Evolutionary conservation across 2,888 invertebrate species (phyloP), one percentile per base, ranked within the genome.

Genomic region (Oscheius sp.): DNA sequence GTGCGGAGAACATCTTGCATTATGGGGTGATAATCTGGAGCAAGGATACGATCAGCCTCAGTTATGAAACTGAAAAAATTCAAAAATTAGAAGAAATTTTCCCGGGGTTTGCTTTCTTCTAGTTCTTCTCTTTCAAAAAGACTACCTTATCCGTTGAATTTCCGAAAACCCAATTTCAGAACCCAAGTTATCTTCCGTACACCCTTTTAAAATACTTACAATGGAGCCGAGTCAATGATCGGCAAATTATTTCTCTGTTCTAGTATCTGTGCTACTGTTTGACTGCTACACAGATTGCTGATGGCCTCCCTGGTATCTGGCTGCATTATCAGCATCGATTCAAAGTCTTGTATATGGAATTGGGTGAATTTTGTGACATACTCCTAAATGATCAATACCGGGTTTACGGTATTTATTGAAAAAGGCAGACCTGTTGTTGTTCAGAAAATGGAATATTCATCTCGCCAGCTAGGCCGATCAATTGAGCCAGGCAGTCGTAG

Each of bases 281-380:
- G 16, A 12, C 25, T 25, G 7, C 27, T 58, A 29, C 58, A 58
- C 13, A 58, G 29, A 29, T 7, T 3, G 7, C 27, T 58, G 35
- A 58, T 58, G 1, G 58, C 58, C 2, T 12, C 35, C 25, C 16
- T 29, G 12, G 27, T 58, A 3, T 58, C 35, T n/a, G 21, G 25
- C 9, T 25, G n/a, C 13, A 58, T 27, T 2, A 7, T 58, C 58
- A 58, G 21, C 58, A 58, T 58, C 3, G n/a, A 29, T 58, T 58
- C 58, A 29, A 58, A 58, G 29, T 29, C 27, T 27, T 58, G 27
- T 2, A n/a, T 29, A 29, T 58, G 58, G 58, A 58, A 58, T 2
- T 27, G 16, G 13, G 16, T 49, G 49, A 49, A 49, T 5, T 7
- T 49, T 13, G 5, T 13, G 3, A 49, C n/a, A 18, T 49, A 16